phyloP scores from a whole-genome alignment of 2,113 vertebrate genomes.

The Colinus virginianus region DNA sequence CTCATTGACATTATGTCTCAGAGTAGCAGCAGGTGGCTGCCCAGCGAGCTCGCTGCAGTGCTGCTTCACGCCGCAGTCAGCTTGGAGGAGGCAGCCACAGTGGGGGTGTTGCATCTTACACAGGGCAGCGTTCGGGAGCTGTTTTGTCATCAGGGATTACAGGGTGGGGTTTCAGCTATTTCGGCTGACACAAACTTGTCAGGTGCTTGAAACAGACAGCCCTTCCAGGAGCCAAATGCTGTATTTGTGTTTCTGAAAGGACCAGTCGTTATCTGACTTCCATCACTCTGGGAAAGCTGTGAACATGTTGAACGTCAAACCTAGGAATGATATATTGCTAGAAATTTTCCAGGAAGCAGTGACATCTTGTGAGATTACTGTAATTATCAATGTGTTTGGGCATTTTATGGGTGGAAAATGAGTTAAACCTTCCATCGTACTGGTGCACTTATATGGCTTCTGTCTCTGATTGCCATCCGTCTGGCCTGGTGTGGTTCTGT shows the following conservation, averaged over 20 bases:
- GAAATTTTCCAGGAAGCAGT: background rate
- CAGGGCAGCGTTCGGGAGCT: background rate
- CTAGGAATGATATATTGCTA: fast-evolving
- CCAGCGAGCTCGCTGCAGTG: background rate
- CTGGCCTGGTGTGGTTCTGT: background rate
- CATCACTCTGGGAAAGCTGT: background rate
- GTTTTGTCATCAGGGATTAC: background rate
- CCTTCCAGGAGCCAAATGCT: too few species aligned
- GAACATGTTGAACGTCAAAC: background rate
- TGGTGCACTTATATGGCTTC: background rate
- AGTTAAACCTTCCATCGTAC: background rate
- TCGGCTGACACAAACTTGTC: background rate
- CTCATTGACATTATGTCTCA: background rate
- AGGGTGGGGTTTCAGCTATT: background rate
- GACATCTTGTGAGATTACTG: background rate
- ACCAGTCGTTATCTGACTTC: background rate
- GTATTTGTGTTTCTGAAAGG: background rate
- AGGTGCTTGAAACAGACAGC: background rate
- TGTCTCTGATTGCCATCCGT: background rate
- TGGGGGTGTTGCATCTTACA: background rate
- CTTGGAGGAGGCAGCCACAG: background rate
- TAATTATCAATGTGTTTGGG: background rate
- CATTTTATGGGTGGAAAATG: background rate
- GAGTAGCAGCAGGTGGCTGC: background rate
- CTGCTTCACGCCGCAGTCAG: background rate